phyloP scores from a whole-genome alignment of 1,140 invertebrate genomes.

The Melipona quadrifasciata region DNA sequence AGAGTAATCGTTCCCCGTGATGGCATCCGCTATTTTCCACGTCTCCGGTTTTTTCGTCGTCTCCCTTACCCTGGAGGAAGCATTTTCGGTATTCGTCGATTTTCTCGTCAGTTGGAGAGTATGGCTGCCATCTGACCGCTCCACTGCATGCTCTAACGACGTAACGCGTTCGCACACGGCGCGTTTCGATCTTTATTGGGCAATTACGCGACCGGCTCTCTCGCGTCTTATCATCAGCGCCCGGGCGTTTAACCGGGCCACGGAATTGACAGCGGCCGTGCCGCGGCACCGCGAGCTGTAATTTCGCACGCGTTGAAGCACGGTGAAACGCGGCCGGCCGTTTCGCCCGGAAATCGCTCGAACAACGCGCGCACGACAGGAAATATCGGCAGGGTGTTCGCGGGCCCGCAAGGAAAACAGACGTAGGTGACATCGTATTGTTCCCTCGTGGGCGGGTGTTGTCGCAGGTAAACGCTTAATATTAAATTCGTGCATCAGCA shows the following conservation, averaged over 20 bases:
- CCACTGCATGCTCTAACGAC: not conserved
- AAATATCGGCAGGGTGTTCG: conserved; percentile 9
- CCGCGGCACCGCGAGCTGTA: not conserved
- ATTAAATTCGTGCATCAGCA: conserved; percentile 39
- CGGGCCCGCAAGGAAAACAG: conserved; percentile 7
- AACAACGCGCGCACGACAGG: conserved; percentile 25
- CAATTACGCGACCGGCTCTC: conserved; percentile 1
- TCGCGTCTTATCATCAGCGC: not conserved
- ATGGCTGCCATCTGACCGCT: not conserved
- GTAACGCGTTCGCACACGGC: not conserved
- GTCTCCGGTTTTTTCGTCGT: conserved; percentile 11
- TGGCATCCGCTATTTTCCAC: not conserved
- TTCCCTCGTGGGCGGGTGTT: conserved; percentile 30
- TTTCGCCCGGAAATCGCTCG: conserved; percentile 3
- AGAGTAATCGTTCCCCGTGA: not conserved
- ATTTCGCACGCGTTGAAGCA: conserved; percentile 15
- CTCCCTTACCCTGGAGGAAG: too few species aligned
- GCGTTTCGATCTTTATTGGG: conserved; percentile 32
- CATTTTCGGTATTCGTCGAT: not conserved
- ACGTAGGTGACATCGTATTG: conserved; percentile 27
- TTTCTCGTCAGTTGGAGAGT: not conserved
- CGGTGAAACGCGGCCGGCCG: not conserved
- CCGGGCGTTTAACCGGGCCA: not conserved
- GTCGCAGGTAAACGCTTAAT: conserved; percentile 53
- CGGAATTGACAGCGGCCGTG: conserved; percentile 4